A percentile compares a stretch with the other conserved stretches of the same genome.
Conservation (phyloP, 2,113 vertebrate species). For the Epinephelus cyanopodus region DNA sequence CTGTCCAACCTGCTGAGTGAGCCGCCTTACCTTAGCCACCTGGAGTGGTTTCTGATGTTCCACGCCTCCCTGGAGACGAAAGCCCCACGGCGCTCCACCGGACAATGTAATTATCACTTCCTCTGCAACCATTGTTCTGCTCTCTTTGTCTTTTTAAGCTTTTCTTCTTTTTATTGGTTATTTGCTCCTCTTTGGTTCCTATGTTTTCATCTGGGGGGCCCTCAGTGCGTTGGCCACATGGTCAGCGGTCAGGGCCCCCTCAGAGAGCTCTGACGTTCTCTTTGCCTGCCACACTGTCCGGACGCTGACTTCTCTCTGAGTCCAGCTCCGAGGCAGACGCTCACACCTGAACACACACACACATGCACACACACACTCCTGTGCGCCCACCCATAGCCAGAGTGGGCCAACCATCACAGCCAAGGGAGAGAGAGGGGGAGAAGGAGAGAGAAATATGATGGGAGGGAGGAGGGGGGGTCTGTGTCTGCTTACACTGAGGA, state of each 20-base stretch:
- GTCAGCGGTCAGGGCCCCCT: constrained; percentile 72
- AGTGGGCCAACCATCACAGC: constrained; percentile 64
- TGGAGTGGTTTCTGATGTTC: constrained; percentile 95
- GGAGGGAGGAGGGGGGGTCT: constrained; percentile 54
- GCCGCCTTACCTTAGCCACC: constrained; percentile 93
- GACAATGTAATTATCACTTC: constrained; percentile 93
- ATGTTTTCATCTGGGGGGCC: constrained; percentile 53
- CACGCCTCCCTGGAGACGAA: constrained; percentile 95
- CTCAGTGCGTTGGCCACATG: constrained; percentile 80
- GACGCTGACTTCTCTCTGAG: constrained; percentile 67
- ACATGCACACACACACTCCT: constrained; percentile 39
- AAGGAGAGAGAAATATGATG: constrained; percentile 57
- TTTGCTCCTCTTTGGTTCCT: constrained; percentile 46
- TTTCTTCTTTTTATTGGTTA: constrained; percentile 45
- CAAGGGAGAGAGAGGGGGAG: constrained; percentile 54
- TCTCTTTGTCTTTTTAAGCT: constrained; percentile 26
- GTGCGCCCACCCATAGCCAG: constrained; percentile 55
- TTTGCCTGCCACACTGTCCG: constrained; percentile 63
- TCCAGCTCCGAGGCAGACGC: constrained; percentile 55
- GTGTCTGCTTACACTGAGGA: constrained; percentile 84
- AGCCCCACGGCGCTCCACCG: constrained; percentile 98
- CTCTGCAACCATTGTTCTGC: constrained; percentile 88
- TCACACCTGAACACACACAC: constrained; percentile 71
- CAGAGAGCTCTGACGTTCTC: constrained; percentile 68
- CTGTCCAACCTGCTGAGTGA: constrained; percentile 21